Base-by-base conservation (phyloP, 1,140 invertebrate genomes). In the Hesperophylax magnus region DNA sequence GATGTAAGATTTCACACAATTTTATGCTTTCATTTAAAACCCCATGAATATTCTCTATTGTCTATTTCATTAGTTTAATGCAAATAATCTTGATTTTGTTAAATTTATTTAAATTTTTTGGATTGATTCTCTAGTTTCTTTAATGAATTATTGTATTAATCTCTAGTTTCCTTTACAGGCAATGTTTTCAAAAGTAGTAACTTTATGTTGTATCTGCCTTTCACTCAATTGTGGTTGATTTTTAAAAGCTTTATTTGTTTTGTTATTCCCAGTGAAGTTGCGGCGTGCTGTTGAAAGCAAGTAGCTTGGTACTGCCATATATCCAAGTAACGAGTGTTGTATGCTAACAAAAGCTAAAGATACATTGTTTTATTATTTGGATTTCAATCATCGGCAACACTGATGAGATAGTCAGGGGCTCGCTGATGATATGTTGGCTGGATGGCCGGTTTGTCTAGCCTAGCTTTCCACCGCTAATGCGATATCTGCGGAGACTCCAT, bases 1-100 rank as follows among this genome's bases (percentile, higher is more conserved):
- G 89, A 90, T 87, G 89, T 90, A 84, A 79, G 27, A 71, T 15
- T n/a, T 58, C 56, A 58, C n/a, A 18, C 9, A 58, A 58, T 5
- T n/a, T 18, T 58, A 11, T 58, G 17, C 63, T n/a, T 67, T 67
- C 63, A 67, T 67, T 31, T 27, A 34, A 67, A 67, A 18, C 24
- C 18, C 24, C 18, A 47, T 47, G 2, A 18, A 58, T 54, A 3
- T 1, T 58, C n/a, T 18, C n/a, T 56, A 56, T 56, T 5, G 17
- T 58, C 56, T 58, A 2, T 58, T 58, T 22, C 9, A 8, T 34
- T 31, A 47, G 3, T 17, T 47, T 52, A 52, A 71, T 47, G 47
- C 77, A 17, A 71, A 47, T 18, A 47, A 14, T 14, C 9, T 14
- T 47, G 39, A 47, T 47, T 47, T 47, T 47, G 9, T 47, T 14